Conservation (phyloP, 2,888 invertebrate species). For the Spialia ferax region DNA sequence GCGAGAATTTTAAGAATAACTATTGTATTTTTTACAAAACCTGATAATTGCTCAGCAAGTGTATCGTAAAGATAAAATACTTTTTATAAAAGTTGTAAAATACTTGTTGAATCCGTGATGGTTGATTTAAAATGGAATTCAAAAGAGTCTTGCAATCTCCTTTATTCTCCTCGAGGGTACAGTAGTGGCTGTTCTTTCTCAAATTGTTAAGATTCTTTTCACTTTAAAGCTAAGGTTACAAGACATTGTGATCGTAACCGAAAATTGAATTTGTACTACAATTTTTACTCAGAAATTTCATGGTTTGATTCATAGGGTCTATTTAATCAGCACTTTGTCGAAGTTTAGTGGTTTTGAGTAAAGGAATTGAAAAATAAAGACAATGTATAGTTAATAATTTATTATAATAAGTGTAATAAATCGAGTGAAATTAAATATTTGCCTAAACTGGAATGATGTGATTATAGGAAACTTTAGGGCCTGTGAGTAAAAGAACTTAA, state of each 20-base stretch:
- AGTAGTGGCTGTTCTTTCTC: neutral
- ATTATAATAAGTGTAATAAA: conserved; percentile 75
- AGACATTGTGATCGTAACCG: neutral
- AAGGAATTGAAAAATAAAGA: conserved; percentile 26
- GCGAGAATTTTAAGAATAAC: no score
- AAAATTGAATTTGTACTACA: neutral
- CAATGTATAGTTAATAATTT: conserved; percentile 47
- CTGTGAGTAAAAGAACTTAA: conserved; percentile 15
- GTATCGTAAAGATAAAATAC: neutral
- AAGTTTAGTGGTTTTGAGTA: neutral
- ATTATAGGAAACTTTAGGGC: conserved; percentile 9
- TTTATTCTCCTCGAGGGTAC: neutral
- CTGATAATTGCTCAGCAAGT: no score
- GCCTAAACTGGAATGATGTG: conserved; percentile 65
- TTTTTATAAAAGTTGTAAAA: no score
- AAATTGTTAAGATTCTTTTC: neutral
- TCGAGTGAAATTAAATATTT: conserved; percentile 72
- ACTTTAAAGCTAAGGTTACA: neutral
- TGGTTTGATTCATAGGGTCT: neutral
- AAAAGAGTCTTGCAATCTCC: neutral
- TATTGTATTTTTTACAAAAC: no score
- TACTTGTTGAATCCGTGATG: neutral
- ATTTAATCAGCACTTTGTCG: neutral
- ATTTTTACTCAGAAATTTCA: neutral
- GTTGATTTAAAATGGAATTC: conserved; percentile 5